These are phyloP conservation scores for Labeo rohita DNA, from an alignment of 2,113 vertebrate species.

Conservation along the genomic window DNA sequence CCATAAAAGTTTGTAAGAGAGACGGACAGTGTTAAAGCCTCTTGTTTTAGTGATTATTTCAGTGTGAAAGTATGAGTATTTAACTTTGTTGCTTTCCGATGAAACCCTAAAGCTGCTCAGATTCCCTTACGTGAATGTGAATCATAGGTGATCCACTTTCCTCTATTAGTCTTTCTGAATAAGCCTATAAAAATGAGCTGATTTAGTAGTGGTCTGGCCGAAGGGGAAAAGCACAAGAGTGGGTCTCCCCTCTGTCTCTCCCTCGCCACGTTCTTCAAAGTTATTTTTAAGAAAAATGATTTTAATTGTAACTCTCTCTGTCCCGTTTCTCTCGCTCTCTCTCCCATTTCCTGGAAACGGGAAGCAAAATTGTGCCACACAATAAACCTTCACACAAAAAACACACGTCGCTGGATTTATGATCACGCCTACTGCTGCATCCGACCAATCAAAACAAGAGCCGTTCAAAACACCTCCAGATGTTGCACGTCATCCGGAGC, in stretches of 20 bases:
- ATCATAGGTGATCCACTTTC: constrained; percentile 24
- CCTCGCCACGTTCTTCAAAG: not conserved
- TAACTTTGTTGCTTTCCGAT: not conserved
- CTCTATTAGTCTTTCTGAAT: constrained; percentile 9
- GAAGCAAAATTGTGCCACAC: constrained; percentile 29
- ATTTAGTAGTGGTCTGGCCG: not conserved
- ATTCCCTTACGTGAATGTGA: constrained; percentile 12
- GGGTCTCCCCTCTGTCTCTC: not conserved
- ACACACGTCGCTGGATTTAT: constrained; percentile 53
- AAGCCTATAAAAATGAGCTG: constrained; percentile 23
- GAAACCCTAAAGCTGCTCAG: not conserved
- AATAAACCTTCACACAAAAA: constrained; percentile 32
- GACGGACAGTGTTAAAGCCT: not conserved
- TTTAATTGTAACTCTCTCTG: not conserved
- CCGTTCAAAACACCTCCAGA: constrained; percentile 73
- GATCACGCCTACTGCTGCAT: constrained; percentile 51
- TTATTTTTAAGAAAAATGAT: not conserved
- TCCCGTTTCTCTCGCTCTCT: not conserved
- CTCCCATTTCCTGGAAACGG: constrained; percentile 27
- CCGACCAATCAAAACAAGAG: constrained; percentile 56
- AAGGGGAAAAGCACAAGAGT: constrained; percentile 3
- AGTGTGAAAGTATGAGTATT: not conserved
- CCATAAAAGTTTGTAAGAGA: not conserved
- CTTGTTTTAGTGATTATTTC: not conserved
- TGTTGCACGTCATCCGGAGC: constrained; percentile 55